These are phyloP conservation scores for Hemibagrus wyckioides DNA, from an alignment of 2,113 vertebrate species.

Conservation along the genomic window DNA sequence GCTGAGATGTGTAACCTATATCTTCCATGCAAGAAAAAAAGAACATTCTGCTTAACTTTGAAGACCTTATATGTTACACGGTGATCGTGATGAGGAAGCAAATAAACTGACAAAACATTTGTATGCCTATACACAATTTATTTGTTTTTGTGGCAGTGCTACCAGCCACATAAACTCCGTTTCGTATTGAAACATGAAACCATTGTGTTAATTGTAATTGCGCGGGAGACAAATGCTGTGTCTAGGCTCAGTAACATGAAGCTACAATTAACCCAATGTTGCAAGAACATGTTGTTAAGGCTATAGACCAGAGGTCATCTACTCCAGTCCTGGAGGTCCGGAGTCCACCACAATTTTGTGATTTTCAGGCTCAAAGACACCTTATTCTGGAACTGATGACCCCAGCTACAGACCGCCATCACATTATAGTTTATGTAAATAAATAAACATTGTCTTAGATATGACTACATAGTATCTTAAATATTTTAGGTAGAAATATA, in stretches of 20 bases:
- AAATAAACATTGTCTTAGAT: conserved; percentile 19
- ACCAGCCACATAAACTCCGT: neutral
- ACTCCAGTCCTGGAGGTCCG: neutral
- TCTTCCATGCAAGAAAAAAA: neutral
- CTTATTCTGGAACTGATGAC: neutral
- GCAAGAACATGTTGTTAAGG: neutral
- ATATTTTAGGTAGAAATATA: conserved; percentile 28
- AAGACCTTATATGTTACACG: conserved; percentile 11
- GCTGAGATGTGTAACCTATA: conserved; percentile 13
- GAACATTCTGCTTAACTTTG: conserved; percentile 10
- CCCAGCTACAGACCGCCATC: neutral
- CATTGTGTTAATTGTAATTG: conserved; percentile 13
- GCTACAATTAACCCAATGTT: neutral
- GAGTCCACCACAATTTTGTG: neutral
- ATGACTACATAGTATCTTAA: conserved; percentile 22
- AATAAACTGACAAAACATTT: conserved; percentile 24
- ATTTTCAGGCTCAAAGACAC: neutral
- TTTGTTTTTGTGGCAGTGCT: neutral
- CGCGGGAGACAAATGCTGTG: neutral
- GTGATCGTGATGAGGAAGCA: neutral
- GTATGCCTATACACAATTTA: conserved; percentile 19
- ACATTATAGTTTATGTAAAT: conserved; percentile 37
- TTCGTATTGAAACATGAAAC: conserved; percentile 8
- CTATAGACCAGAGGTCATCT: neutral
- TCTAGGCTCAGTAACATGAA: neutral